Percentiles rank a stretch among this genome's conserved stretches.
Conservation (phyloP, 2,113 vertebrate species). For the Chaetura pelagica region DNA sequence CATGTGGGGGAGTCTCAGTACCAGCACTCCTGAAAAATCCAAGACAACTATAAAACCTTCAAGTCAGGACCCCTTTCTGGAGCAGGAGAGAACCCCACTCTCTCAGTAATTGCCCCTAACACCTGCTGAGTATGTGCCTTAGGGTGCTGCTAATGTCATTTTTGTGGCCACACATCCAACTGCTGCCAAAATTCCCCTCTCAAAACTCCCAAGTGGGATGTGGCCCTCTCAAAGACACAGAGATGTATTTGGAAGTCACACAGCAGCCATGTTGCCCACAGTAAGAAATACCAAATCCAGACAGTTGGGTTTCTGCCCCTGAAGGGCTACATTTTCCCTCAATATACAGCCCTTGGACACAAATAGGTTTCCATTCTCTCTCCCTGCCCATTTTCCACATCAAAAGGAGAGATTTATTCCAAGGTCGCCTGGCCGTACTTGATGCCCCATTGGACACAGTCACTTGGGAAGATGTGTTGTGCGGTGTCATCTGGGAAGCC, state of each 20-base stretch:
- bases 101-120: neutral
- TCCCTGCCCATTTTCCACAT: neutral
- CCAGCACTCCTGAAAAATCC: neutral
- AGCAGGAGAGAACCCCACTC: too few species aligned
- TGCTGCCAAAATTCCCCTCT: neutral
- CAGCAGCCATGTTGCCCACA: neutral
- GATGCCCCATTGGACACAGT: accelerated
- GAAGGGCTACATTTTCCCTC: neutral
- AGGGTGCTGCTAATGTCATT: neutral
- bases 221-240: neutral
- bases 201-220: neutral
- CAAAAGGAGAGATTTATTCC: neutral
- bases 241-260: neutral
- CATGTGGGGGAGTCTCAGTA: neutral
- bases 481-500: neutral
- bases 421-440: neutral
- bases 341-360: neutral
- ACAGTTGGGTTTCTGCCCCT: neutral
- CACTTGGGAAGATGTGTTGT: accelerated
- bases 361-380: neutral
- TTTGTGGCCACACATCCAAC: neutral
- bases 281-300: neutral
- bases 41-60: neutral
- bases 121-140: neutral
- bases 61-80: neutral